Evolutionary conservation across 2,113 vertebrate species (phyloP).

Genomic region (Phaethornis superciliosus): DNA sequence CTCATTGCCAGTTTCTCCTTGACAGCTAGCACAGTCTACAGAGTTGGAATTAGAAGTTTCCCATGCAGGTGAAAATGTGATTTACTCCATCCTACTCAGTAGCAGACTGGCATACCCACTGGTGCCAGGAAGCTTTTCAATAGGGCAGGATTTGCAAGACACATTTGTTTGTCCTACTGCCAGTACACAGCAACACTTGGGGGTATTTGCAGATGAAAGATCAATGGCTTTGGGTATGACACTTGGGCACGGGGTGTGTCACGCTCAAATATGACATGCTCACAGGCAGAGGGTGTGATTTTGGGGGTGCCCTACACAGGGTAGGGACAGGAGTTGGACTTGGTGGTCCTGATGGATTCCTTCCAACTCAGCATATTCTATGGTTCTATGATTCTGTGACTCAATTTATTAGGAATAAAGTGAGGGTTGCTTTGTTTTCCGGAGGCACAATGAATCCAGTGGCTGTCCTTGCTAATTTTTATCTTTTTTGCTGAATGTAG

Average conservation of each 20-base stretch:
- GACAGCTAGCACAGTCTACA: background rate
- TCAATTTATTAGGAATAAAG: background rate
- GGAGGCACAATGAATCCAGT: background rate
- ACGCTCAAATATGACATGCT: too few relatives aligned
- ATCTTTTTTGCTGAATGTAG: background rate
- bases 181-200: background rate
- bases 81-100: background rate
- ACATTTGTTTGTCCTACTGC: background rate
- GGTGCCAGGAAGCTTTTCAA: background rate
- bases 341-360: too few relatives aligned
- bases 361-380: too few relatives aligned
- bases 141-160: background rate
- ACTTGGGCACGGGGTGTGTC: too few relatives aligned
- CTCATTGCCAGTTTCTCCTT: background rate
- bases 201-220: background rate
- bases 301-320: too few relatives aligned
- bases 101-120: background rate
- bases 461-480: background rate
- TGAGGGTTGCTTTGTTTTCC: background rate
- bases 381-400: too few relatives aligned
- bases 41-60: background rate
- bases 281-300: too few relatives aligned
- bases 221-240: slow-evolving; percentile 5
- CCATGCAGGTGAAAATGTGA: background rate
- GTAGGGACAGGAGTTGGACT: too few relatives aligned